phyloP scores from a whole-genome alignment of 2,888 invertebrate species.

The Orthonychiurus folsomi region DNA sequence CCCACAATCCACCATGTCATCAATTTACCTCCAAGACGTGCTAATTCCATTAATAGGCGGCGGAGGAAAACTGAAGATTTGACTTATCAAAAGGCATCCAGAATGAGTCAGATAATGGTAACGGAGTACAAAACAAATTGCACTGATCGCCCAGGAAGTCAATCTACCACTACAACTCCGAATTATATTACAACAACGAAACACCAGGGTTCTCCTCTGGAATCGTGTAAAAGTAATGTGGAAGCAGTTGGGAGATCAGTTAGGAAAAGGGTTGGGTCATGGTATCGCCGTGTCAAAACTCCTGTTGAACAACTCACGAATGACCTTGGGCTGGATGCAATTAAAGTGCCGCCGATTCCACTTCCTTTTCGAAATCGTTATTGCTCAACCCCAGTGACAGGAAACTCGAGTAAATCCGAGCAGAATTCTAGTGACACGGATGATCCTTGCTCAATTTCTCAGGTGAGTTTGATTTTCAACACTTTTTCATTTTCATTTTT shows the following conservation, averaged over 20 bases:
- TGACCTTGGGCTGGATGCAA: constrained; percentile 15
- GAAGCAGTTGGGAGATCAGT: constrained; percentile 23
- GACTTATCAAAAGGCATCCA: constrained; percentile 30
- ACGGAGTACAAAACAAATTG: constrained; percentile 29
- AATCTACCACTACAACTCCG: background rate
- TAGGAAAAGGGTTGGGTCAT: constrained; percentile 28
- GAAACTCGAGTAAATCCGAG: background rate
- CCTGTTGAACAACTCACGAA: constrained; percentile 23
- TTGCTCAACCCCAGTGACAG: background rate
- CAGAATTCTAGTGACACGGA: background rate
- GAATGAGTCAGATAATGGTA: constrained; percentile 36
- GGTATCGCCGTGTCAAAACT: constrained; percentile 32
- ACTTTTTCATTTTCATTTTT: background rate
- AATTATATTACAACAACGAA: background rate
- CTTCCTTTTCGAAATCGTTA: background rate
- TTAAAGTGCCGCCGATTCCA: constrained; percentile 14
- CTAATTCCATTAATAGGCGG: constrained; percentile 24
- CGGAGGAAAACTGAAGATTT: constrained; percentile 21
- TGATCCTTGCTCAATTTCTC: background rate
- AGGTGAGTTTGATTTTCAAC: background rate
- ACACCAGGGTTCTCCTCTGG: background rate
- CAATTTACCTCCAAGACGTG: constrained; percentile 31
- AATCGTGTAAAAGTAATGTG: constrained; percentile 17
- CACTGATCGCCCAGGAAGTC: background rate
- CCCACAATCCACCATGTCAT: constrained; percentile 34